Percentiles rank a stretch among this genome's conserved stretches.
phyloP scores from a whole-genome alignment of 2,888 invertebrate species.

The Drosophila maculinotata region DNA sequence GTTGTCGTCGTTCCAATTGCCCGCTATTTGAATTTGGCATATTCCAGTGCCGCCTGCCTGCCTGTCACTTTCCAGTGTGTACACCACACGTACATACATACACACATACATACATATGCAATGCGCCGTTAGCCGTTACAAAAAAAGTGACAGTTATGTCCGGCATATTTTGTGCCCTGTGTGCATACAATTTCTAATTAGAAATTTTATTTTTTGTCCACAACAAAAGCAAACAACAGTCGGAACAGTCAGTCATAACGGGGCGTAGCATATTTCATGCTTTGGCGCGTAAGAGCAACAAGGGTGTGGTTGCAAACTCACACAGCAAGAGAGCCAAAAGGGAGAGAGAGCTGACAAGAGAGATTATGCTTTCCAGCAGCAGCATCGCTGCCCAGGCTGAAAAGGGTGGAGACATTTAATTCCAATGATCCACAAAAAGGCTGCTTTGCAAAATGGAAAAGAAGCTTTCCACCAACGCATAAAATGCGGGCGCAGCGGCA shows the following conservation, averaged over 20 bases:
- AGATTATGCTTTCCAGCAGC: slow-evolving; percentile 71
- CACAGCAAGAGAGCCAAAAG: slow-evolving; percentile 24
- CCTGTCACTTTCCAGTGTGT: slow-evolving; percentile 57
- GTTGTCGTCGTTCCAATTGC: slow-evolving; percentile 68
- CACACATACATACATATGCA: slow-evolving; percentile 13
- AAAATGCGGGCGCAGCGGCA: slow-evolving; percentile 43
- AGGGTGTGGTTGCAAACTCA: slow-evolving; percentile 71
- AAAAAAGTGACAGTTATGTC: slow-evolving; percentile 74
- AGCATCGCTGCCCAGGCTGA: slow-evolving; percentile 60
- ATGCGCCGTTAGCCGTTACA: slow-evolving; percentile 59
- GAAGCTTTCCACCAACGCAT: slow-evolving; percentile 60
- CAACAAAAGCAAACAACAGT: slow-evolving; percentile 54
- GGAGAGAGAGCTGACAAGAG: slow-evolving; percentile 35
- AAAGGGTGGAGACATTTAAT: slow-evolving; percentile 79
- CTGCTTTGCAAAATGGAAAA: slow-evolving; percentile 54
- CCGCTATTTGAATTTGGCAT: slow-evolving; percentile 74
- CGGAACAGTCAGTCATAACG: slow-evolving; percentile 20
- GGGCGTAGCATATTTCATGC: slow-evolving; percentile 70
- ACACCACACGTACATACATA: slow-evolving; percentile 40
- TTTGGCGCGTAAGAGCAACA: slow-evolving; percentile 59
- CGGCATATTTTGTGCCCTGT: slow-evolving; percentile 49
- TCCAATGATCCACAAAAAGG: slow-evolving; percentile 79
- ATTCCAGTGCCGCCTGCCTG: slow-evolving; percentile 58
- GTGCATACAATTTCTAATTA: slow-evolving; percentile 71
- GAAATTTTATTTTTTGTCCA: slow-evolving; percentile 59